These are phyloP conservation scores for Dryobates pubescens DNA, from an alignment of 2,797 vertebrate genomes.

Conservation along the genomic window DNA sequence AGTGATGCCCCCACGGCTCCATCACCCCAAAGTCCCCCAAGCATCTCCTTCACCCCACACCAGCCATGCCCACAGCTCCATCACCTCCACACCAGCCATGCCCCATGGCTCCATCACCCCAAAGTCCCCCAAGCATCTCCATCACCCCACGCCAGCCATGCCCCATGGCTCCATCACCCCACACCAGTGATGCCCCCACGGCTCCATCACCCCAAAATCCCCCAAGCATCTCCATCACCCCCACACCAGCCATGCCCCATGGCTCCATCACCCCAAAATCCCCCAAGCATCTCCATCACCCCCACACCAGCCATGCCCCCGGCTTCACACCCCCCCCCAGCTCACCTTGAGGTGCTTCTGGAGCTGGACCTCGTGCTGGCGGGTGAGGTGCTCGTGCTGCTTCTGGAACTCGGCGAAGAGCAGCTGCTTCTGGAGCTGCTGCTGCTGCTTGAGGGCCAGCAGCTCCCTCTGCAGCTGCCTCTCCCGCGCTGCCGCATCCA, in stretches of 20 bases:
- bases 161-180: neutral
- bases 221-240: neutral
- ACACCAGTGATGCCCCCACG: no score
- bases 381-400: slow-evolving; percentile 92
- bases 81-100: no score
- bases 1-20: no score
- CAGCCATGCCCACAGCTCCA: neutral
- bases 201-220: no score
- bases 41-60: no score
- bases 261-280: neutral
- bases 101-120: no score
- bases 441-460: slow-evolving; percentile 92
- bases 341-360: slow-evolving; percentile 95
- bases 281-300: neutral
- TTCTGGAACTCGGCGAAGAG: slow-evolving; percentile 98
- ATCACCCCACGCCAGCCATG: no score
- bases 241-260: neutral
- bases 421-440: slow-evolving; percentile 95
- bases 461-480: slow-evolving; percentile 95
- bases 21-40: no score
- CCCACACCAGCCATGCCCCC: no score
- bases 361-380: slow-evolving; percentile 94
- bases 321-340: neutral
- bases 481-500: slow-evolving; percentile 81
- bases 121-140: no score